Evolutionary conservation across 2,797 vertebrate genomes (phyloP).

Genomic region (Benthosema pterotum): DNA sequence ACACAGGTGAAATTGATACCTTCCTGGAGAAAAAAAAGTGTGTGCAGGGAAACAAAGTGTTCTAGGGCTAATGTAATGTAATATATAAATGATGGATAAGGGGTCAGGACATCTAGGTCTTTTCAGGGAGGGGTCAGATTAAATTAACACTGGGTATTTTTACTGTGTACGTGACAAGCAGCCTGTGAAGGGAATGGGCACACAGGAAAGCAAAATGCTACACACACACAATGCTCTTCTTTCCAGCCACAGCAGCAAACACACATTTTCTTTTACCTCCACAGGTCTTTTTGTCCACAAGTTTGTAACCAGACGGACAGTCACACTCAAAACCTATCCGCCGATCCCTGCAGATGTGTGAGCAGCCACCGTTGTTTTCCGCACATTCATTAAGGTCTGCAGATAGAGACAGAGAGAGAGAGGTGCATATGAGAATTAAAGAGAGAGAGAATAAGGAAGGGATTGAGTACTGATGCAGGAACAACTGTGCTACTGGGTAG

Average conservation of each 20-base stretch:
- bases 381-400: constrained; percentile 93
- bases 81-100: too few relatives aligned
- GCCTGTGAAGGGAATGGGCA: too few relatives aligned
- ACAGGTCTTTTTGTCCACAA: constrained; percentile 96
- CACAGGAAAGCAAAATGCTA: not conserved
- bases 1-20: too few relatives aligned
- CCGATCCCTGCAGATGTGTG: constrained; percentile 93
- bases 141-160: too few relatives aligned
- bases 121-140: too few relatives aligned
- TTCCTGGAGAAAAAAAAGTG: too few relatives aligned
- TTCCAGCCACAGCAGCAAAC: too few relatives aligned
- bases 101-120: too few relatives aligned
- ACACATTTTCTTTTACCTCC: constrained; percentile 83
- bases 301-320: constrained; percentile 93
- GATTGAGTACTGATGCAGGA: constrained; percentile 35
- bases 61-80: too few relatives aligned
- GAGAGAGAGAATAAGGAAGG: not conserved
- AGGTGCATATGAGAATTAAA: constrained; percentile 2
- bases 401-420: constrained; percentile 1
- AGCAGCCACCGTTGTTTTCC: constrained; percentile 94
- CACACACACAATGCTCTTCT: not conserved
- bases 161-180: too few relatives aligned
- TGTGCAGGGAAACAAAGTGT: too few relatives aligned
- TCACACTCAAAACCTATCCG: constrained; percentile 92
- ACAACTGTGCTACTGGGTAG: constrained; percentile 18